phyloP scores from a whole-genome alignment of 2,888 invertebrate species.

The Alloplasta piceator region DNA sequence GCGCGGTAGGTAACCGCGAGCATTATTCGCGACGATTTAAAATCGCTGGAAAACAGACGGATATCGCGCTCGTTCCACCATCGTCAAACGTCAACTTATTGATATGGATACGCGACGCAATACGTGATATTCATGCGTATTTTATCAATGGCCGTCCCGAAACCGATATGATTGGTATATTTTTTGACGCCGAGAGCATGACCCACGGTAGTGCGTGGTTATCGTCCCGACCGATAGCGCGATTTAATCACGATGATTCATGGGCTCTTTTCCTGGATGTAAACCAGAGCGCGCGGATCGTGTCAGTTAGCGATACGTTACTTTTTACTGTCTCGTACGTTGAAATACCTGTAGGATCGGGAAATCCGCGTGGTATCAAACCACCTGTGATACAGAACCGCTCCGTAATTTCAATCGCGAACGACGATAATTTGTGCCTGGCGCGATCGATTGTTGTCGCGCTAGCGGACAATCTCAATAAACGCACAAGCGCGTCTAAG shows the following conservation, averaged over 20 bases:
- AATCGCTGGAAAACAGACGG: too few species aligned
- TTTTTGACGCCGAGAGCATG: slow-evolving; percentile 8
- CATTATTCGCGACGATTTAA: too few species aligned
- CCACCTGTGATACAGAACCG: background rate
- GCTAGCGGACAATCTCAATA: background rate
- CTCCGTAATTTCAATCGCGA: background rate
- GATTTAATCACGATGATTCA: background rate
- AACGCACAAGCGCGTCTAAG: background rate
- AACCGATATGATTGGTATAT: background rate
- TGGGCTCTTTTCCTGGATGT: background rate
- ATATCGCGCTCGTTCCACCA: background rate
- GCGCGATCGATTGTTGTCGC: slow-evolving; percentile 3
- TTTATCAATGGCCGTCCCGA: background rate
- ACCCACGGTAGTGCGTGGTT: background rate
- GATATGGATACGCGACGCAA: slow-evolving; percentile 13
- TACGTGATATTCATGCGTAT: slow-evolving; percentile 8
- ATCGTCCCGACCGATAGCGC: background rate
- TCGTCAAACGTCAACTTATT: background rate
- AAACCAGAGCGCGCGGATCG: background rate
- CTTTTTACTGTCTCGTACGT: background rate
- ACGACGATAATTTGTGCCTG: background rate
- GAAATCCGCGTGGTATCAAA: background rate
- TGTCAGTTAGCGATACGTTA: background rate
- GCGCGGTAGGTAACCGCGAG: too few species aligned
- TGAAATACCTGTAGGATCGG: background rate